Evolutionary conservation across 2,113 vertebrate genomes (phyloP).

Genomic region (Garra rufa): DNA sequence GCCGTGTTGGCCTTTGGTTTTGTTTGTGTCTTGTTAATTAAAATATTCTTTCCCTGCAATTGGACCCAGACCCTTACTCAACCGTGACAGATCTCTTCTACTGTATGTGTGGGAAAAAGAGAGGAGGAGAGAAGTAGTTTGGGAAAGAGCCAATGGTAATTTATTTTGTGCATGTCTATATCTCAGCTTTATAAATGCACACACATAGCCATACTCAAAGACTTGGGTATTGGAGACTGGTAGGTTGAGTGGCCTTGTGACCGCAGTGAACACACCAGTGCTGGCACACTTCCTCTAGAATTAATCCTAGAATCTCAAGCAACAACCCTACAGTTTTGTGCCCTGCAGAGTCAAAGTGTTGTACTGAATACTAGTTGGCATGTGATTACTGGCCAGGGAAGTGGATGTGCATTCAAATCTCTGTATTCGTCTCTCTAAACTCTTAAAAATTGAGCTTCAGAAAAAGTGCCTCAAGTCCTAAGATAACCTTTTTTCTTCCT

Average conservation of each 20-base stretch:
- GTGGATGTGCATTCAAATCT: neutral
- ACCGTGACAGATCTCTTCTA: too few relatives aligned
- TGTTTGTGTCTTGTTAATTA: too few relatives aligned
- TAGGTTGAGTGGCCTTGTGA: neutral
- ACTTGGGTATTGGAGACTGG: neutral
- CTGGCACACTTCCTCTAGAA: neutral
- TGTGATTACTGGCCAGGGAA: neutral
- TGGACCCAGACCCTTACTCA: too few relatives aligned
- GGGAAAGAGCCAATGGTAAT: neutral
- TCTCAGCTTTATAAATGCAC: constrained; percentile 2
- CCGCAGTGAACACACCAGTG: neutral
- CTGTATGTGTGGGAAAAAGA: neutral
- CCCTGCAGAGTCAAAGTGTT: neutral
- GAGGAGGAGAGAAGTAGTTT: neutral
- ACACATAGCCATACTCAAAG: neutral
- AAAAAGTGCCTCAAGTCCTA: too few relatives aligned
- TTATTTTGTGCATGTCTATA: neutral
- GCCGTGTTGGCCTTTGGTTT: too few relatives aligned
- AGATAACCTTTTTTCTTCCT: too few relatives aligned
- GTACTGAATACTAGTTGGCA: neutral
- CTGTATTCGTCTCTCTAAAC: too few relatives aligned
- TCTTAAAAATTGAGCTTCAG: too few relatives aligned
- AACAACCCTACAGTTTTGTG: neutral
- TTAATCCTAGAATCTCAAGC: neutral
- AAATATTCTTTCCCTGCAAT: too few relatives aligned